Evolutionary conservation across 2,113 vertebrate species (phyloP), one percentile per base, ranked within the genome.

Genomic region (Gasterosteus aculeatus): DNA sequence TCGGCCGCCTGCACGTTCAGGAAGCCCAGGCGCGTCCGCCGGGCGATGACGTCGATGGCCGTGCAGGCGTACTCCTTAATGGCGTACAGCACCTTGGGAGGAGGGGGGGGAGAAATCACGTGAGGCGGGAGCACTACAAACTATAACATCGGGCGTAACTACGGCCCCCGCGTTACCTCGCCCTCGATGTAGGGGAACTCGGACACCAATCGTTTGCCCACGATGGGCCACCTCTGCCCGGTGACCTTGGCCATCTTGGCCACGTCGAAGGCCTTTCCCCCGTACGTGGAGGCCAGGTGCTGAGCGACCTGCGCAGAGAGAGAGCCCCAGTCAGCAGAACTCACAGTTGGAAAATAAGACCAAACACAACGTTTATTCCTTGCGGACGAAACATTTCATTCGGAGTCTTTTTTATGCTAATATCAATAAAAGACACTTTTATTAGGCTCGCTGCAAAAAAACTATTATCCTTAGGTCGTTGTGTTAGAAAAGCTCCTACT

Each of bases 111-210:
- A 9, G 56, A n/a, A 46, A 12, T 56, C 26, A 2, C 18, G 10
- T 46, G 12, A 68, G 31, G 15, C 19, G 7, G 1, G 10, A 38
- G 5, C 4, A 26, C 22, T 26, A 26, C 22, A 26, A 26, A 26
- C 22, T 1, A 35, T 35, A 5, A 35, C 33, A 35, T 35, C 22
- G 22, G 22, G 22, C 22, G 22, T 26, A 26, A 26, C 22, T 26
- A 26, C 33, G 33, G 33, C 33, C 12, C 11, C 1, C 0, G 0
- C n/a, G 22, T 56, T 62, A 99, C 98, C 97, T 99, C 98, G 15
- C 95, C 94, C 91, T 99, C 98, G 2, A 99, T 99, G 81, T 99
- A 99, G 0, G 98, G 98, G 72, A 99, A 99, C 69, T 99, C 98
- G 0, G 98, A 98, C 0, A 99, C 98, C 4, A 99, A 94, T 0